phyloP scores from a whole-genome alignment of 1,140 invertebrate genomes.

The Brachionus rotundiformis region DNA sequence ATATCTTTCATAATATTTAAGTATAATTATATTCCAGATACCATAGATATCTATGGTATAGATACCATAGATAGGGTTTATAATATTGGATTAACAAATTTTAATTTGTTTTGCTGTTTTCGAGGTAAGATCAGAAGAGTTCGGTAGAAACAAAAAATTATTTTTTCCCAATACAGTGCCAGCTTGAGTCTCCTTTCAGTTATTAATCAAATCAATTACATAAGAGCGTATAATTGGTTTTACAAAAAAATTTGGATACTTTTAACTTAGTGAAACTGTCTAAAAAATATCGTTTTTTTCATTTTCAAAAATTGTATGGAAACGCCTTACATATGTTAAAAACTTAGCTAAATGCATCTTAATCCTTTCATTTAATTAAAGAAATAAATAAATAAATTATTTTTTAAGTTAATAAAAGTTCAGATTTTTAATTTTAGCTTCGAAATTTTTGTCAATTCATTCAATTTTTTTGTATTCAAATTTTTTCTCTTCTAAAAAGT shows the following conservation, averaged over 20 bases:
- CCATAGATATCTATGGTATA: too few species aligned
- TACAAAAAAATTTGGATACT: too few species aligned
- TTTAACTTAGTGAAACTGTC: too few species aligned
- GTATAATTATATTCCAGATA: too few species aligned
- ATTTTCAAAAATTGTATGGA: too few species aligned
- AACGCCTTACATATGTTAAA: background rate
- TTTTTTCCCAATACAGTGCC: background rate
- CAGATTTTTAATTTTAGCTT: background rate
- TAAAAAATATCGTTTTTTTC: too few species aligned
- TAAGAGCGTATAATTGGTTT: background rate
- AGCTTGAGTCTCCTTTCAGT: background rate
- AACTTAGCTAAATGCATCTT: background rate
- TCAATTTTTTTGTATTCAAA: background rate
- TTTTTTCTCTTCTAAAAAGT: background rate
- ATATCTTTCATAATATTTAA: too few species aligned
- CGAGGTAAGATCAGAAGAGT: background rate
- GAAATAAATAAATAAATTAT: background rate
- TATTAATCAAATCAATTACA: background rate
- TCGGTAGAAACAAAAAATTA: background rate
- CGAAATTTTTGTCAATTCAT: slow-evolving; percentile 2
- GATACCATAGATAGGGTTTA: background rate
- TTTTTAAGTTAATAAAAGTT: background rate
- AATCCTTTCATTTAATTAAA: background rate
- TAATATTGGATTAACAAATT: background rate
- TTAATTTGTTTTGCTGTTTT: background rate